Base-by-base conservation (phyloP, 1,140 invertebrate species). In the Camponotus floridanus region DNA sequence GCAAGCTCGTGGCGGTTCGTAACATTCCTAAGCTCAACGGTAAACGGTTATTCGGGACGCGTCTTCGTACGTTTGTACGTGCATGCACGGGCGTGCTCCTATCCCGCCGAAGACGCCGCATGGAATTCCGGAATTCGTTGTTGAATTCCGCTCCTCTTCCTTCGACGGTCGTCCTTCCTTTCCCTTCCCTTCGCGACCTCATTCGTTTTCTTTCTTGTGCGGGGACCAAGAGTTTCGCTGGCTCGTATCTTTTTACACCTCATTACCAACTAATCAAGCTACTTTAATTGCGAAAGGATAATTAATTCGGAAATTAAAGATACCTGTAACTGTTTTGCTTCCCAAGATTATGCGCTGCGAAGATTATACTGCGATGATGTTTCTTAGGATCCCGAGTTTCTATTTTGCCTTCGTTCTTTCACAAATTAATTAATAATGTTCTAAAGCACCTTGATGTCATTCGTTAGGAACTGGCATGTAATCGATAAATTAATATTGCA, bases 31-130 rank as follows among this genome's bases (percentile, higher is more conserved):
- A 87, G 89, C 87, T 90, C 87, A 83, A 85, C 87, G 80, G 89
- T 87, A 93, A 91, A 92, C 91, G 91, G 84, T 92, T 92, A 93
- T 93, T 92, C 91, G 92, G 86, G 92, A 92, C 92, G 92, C 92
- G 91, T 92, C 87, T 85, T 85, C 88, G 87, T 91, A 89, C 86
- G 78, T 87, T 88, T 70, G 87, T 89, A 89, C 90, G 90, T 89
- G 91, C 88, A 88, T 88, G 88, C 88, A 86, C 92, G 85, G n/a
- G 76, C 51, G 73, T 67, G 88, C 39, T 86, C 74, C 81, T 91
- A 87, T 88, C 78, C 87, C 86, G 89, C 67, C 89, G 85, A 92
- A 92, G 92, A 91, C 88, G 89, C 88, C 70, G 73, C 62, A 76
- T 68, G 91, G 91, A 93, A 93, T 92, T 88, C 88, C 76, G 92